Evolutionary conservation across 2,888 invertebrate genomes (phyloP), one percentile per base, ranked within the genome.

Genomic region (Rhodophaea formosa): DNA sequence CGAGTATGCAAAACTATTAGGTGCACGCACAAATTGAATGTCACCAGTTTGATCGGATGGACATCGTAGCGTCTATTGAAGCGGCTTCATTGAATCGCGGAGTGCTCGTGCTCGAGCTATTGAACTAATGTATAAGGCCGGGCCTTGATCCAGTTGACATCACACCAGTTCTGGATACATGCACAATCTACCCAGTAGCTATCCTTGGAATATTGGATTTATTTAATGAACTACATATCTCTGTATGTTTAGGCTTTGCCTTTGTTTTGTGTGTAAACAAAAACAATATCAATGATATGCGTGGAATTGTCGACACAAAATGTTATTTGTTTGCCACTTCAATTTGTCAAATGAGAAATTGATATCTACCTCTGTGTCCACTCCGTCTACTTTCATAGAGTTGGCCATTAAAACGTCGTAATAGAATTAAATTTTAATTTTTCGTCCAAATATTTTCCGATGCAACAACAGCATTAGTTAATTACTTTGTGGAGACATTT

Each of bases 111-210:
- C 67, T 62, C 68, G 58, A 74, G 68, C 75, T 71, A 78, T 82
- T 84, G 77, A 78, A 77, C 70, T 81, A 84, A 87, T 85, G 71
- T 78, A 80, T 77, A 79, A 82, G 81, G 80, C 74, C 80, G 67
- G 74, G 77, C 87, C 87, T 86, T 86, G 86, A 82, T 83, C 84
- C 75, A 80, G 71, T 85, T 85, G 78, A 77, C 75, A 76, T 77
- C 78, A 77, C 69, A 70, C 67, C 66, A 69, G 70, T 73, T 79
- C 76, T 74, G 76, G 70, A 77, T 68, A 62, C 71, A 35, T 65
- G 67, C 69, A 64, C 70, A 71, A 75, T 74, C 62, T 71, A 66
- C 64, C 63, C 62, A 60, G 64, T 68, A n/a, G n/a, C n/a, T n/a
- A 71, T 70, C 67, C 46, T 32, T 32, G n/a, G 51, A 51, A 51